Evolutionary conservation across 92 coral and sea anemone genomes (phyloP), one percentile per base, ranked within the genome.

Genomic region (Diadumene lineata): DNA sequence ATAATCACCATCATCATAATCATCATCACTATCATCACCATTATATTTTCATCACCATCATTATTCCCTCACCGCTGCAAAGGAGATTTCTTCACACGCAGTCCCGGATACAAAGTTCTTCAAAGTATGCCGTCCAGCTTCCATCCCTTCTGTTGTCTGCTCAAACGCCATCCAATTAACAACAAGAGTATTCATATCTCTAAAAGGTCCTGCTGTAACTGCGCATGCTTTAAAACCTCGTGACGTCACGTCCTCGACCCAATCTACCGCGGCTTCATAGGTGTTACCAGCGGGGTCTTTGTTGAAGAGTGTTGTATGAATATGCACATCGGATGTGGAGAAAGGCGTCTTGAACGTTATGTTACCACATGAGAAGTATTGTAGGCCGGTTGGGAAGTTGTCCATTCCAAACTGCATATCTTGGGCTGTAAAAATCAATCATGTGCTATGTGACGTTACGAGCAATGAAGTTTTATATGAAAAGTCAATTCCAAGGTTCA

Each of bases 191-290:
- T 82, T 80, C 79, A 73, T 60, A 21, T 83, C 79, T 21, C 84
- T 82, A 25, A 61, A 70, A 28, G 83, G 85, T 6, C 93, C 93
- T 10, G 93, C 79, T 43, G 87, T 72, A 33, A 85, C 90, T 28
- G 89, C 89, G 57, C 93, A 89, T 60, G 87, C 89, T 50, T 85
- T 80, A 67, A 89, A 89, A 1, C 86, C 76, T 0, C 76, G 48
- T 25, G 46, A 31, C 2, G 67, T 78, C 17, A 89, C 83, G 34
- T 78, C 71, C 90, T 89, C 93, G 85, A 74, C 85, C 90, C 93
- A 89, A 79, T 87, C 85, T 61, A 89, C 93, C 81, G 87, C 90
- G 44, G 93, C 93, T 58, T 89, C 85, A 60, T 85, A 85, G 31
- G 89, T 85, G 78, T 75, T 68, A 11, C 83, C 85, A 6, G 68